A percentile compares a stretch with the other conserved stretches of the same genome.
Conservation (phyloP, 2,113 vertebrate species). For the Bettongia penicillata region DNA sequence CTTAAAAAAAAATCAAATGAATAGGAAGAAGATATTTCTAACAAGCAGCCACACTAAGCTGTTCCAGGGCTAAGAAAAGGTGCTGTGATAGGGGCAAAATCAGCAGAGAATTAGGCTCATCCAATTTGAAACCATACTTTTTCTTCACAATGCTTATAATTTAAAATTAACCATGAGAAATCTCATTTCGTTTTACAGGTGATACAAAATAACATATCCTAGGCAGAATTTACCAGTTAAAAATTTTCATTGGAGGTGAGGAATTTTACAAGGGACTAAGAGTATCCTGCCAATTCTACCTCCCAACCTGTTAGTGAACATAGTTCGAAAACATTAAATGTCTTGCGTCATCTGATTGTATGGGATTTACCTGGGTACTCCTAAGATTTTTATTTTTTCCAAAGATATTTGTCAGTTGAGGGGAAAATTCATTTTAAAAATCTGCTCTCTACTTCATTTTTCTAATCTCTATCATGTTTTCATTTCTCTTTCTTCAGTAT, state of each 20-base stretch:
- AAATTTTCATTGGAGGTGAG: conserved; percentile 8
- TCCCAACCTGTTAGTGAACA: not conserved
- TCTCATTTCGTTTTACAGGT: not conserved
- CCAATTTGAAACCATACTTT: not conserved
- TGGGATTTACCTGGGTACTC: not conserved
- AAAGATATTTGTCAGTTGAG: not conserved
- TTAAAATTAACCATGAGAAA: conserved; percentile 3
- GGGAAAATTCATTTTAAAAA: not conserved
- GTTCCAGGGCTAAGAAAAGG: not conserved
- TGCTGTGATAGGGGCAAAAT: not conserved
- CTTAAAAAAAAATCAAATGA: not conserved
- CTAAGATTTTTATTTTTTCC: not conserved
- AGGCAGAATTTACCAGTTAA: not conserved
- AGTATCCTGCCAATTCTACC: not conserved
- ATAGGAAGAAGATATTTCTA: not conserved
- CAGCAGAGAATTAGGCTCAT: not conserved
- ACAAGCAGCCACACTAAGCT: not conserved
- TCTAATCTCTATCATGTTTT: not conserved
- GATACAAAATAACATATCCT: not conserved
- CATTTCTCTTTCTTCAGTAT: not conserved
- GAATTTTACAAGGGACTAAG: not conserved
- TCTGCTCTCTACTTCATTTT: conserved; percentile 12
- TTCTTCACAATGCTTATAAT: not conserved
- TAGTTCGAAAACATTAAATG: not conserved
- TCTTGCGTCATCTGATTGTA: not conserved